Conservation (phyloP, 2,888 invertebrate species). For the Callyntrura guangdongensis region DNA sequence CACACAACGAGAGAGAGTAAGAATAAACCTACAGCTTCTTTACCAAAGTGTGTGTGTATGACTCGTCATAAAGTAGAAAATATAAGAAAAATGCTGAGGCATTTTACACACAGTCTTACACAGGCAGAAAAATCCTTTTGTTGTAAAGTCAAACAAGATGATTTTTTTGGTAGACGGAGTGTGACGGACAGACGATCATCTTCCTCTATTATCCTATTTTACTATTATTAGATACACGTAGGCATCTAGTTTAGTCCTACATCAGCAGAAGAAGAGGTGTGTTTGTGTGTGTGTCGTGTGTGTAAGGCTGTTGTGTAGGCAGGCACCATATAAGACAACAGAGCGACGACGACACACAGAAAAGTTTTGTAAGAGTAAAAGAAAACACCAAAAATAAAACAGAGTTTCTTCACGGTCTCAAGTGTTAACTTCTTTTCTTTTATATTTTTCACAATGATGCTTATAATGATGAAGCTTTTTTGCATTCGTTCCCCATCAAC, state of each 20-base stretch:
- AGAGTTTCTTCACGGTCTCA: conserved; percentile 35
- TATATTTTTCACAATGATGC: too few species aligned
- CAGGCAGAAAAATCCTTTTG: conserved; percentile 17
- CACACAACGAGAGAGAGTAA: too few species aligned
- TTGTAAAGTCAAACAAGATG: conserved; percentile 35
- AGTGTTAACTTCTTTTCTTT: conserved; percentile 39
- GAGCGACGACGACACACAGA: neutral
- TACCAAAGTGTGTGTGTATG: neutral
- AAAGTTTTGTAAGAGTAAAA: neutral
- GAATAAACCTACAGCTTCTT: neutral
- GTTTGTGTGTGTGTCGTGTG: too few species aligned
- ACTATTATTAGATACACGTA: conserved; percentile 24
- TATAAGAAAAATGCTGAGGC: conserved; percentile 27
- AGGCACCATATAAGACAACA: too few species aligned
- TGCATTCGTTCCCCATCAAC: conserved; percentile 8
- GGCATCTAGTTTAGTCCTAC: neutral
- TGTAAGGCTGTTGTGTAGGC: too few species aligned
- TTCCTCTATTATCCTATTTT: conserved; percentile 34
- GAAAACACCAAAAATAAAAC: neutral
- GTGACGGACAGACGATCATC: conserved; percentile 69
- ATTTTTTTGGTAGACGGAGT: conserved; percentile 62
- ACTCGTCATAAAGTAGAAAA: neutral
- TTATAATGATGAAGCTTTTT: neutral
- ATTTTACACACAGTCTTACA: conserved; percentile 12
- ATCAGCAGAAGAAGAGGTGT: too few species aligned